Evolutionary conservation across 2,888 invertebrate species (phyloP), one percentile per base, ranked within the genome.

Genomic region (Ceramica pisi): DNA sequence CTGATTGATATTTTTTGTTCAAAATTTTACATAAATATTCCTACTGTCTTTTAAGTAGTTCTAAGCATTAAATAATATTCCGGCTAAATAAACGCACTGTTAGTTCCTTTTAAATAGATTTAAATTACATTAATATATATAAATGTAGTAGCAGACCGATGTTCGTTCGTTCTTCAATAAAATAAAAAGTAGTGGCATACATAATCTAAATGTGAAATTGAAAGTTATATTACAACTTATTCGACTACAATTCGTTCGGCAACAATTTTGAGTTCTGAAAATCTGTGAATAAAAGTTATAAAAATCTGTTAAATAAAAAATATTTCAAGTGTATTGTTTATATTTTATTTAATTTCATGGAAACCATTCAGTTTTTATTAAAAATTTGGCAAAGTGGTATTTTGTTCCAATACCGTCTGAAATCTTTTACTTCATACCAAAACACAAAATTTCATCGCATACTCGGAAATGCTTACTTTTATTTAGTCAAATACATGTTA

Each of bases 31-130:
- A 67, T 64, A 26, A 59, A 71, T 71, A 66, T 77, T 78, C 74
- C 82, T 84, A 84, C 82, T 75, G 77, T 85, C 63, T 82, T 86
- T 87, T 88, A 88, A 81, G 82, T 91, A 91, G 88, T 86, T 89
- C 75, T 90, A 92, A 91, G 90, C 71, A 88, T 89, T 89, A 89
- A 88, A 87, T 89, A 86, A 86, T 89, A 90, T 90, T 91, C 92
- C 91, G 92, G 90, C 87, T 92, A 92, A 91, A 92, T 91, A 91
- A 88, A 90, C 38, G 91, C 93, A 92, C 92, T 90, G 89, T 93
- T 95, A 95, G 95, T 95, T 95, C 95, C 95, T 95, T 93, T 93
- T 92, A 91, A 91, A 92, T 94, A 94, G 91, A 89, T 89, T 88
- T 88, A 90, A 90, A 87, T 78, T 87, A 88, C 85, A 87, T 88